These are phyloP conservation scores for Rhyacophila evoluta DNA, from an alignment of 2,888 invertebrate genomes.

Conservation along the genomic window DNA sequence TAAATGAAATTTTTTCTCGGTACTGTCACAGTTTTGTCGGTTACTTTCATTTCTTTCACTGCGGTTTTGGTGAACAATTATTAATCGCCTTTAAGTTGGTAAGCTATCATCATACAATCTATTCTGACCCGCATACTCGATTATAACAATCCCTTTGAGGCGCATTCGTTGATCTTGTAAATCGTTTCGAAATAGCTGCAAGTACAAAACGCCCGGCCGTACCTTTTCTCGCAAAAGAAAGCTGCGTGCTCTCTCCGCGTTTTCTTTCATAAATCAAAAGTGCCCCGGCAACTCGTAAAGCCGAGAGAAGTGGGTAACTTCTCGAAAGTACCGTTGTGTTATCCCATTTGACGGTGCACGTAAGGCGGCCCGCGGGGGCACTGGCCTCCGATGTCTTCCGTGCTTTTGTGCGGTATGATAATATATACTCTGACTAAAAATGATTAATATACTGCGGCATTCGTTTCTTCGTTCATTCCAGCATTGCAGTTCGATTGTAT, in stretches of 20 bases:
- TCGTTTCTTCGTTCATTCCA: too few species aligned
- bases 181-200: background rate
- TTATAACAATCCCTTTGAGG: background rate
- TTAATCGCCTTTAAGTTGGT: too few species aligned
- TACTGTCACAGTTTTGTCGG: too few species aligned
- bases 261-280: conserved; percentile 11
- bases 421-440: too few species aligned
- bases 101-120: background rate
- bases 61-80: background rate
- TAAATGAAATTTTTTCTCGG: too few species aligned
- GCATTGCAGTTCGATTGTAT: too few species aligned
- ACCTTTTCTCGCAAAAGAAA: background rate
- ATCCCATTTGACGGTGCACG: background rate
- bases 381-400: background rate
- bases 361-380: background rate
- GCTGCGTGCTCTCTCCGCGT: background rate
- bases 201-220: background rate
- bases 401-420: background rate
- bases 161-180: background rate
- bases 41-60: background rate
- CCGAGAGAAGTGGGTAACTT: background rate
- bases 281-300: background rate
- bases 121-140: conserved; percentile 1
- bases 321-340: background rate
- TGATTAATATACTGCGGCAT: too few species aligned